Evolutionary conservation across 2,797 vertebrate genomes (phyloP).

Genomic region (Erpetoichthys calabaricus): DNA sequence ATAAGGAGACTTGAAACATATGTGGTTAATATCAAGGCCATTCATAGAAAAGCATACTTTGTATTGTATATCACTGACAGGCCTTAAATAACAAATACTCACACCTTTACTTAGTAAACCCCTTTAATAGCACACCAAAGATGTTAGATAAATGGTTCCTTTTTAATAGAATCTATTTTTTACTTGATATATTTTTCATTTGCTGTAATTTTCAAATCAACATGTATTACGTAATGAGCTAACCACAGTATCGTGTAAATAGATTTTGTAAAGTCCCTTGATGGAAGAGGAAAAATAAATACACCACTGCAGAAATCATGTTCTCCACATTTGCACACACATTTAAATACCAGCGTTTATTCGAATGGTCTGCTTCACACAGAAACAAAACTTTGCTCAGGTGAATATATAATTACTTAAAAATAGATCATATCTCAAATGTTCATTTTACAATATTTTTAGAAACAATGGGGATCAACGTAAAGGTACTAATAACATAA

Average conservation of each 20-base stretch:
- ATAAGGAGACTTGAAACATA: slow-evolving; percentile 36
- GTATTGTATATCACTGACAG: slow-evolving; percentile 26
- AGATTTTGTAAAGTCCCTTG: background rate
- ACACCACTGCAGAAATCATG: background rate
- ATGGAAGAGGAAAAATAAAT: background rate
- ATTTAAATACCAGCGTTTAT: background rate
- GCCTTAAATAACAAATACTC: slow-evolving; percentile 31
- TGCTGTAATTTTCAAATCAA: slow-evolving; percentile 41
- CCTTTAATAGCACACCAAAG: slow-evolving; percentile 64
- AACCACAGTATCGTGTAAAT: slow-evolving; percentile 11
- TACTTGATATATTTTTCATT: slow-evolving; percentile 43
- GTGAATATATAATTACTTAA: too few relatives aligned
- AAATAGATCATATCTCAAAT: too few relatives aligned
- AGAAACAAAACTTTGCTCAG: background rate
- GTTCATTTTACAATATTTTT: too few relatives aligned
- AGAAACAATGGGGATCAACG: too few relatives aligned
- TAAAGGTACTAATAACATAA: too few relatives aligned
- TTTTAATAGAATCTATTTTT: slow-evolving; percentile 19
- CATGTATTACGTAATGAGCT: slow-evolving; percentile 26
- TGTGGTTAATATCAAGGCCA: slow-evolving; percentile 34
- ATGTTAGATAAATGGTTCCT: slow-evolving; percentile 47
- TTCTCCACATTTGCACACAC: background rate
- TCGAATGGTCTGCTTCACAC: background rate
- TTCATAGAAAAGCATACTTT: slow-evolving; percentile 38
- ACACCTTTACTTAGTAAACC: slow-evolving; percentile 41